Evolutionary conservation across 2,888 invertebrate genomes (phyloP), one percentile per base, ranked within the genome.

Genomic region (Ryuthela nishihirai): DNA sequence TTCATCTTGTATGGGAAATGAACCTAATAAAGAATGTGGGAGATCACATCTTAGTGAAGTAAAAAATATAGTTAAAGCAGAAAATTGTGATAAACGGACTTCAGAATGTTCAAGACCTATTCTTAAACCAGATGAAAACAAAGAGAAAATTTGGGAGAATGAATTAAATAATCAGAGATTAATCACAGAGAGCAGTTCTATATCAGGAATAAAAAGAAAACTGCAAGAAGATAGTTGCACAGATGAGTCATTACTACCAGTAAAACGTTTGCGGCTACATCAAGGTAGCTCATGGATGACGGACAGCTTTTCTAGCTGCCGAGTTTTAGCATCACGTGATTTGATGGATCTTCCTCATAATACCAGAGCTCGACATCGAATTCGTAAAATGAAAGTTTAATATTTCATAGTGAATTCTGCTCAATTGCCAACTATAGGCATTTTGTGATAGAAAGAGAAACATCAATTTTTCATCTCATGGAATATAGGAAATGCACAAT

Each of bases 1-100:
- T n/a, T n/a, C n/a, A n/a, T n/a, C n/a, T n/a, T n/a, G n/a, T n/a
- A n/a, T n/a, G n/a, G n/a, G n/a, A n/a, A n/a, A n/a, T n/a, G n/a
- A n/a, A n/a, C n/a, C n/a, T n/a, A n/a, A n/a, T n/a, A 58, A 58
- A 47, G 50, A 52, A 47, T 52, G 47, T 34, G 56, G 52, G 4
- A 45, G 56, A 21, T 36, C 47, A 36, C 56, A 58, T 32, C 42
- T 58, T 12, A 45, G 50, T 50, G 50, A 56, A 50, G 56, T 56
- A 7, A 52, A 58, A 21, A 58, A 58, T 42, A 17, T 58, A 42
- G 41, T 42, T 29, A 52, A 50, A 34, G 24, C 47, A n/a, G 50
- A n/a, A n/a, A n/a, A n/a, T n/a, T n/a, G n/a, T n/a, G n/a, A 35
- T n/a, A 39, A 46, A 20, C 35, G 56, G 34, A 58, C 56, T 58